phyloP scores from a whole-genome alignment of 2,113 vertebrate species.

The Dendrocopos noguchii region DNA sequence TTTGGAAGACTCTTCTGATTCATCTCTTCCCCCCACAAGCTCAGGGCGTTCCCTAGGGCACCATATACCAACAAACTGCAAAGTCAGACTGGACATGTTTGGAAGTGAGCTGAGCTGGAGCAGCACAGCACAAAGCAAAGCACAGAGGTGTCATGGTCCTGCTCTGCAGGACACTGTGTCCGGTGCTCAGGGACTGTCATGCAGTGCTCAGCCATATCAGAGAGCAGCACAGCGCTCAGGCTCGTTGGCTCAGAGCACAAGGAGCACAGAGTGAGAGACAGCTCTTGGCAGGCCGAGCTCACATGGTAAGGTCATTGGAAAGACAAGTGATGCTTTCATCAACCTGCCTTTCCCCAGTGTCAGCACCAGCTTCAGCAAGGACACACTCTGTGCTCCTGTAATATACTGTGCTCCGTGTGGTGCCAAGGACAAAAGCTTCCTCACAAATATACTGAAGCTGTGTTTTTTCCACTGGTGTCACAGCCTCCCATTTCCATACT shows the following conservation, averaged over 20 bases:
- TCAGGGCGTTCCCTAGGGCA: background rate
- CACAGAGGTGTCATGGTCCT: background rate
- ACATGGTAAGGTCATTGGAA: conserved; percentile 34
- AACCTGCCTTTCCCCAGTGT: background rate
- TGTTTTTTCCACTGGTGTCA: background rate
- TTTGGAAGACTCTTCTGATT: background rate
- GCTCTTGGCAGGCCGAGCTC: conserved; percentile 46
- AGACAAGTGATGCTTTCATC: conserved; percentile 47
- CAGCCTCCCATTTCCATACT: background rate
- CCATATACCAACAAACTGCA: background rate
- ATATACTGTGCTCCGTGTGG: fast-evolving
- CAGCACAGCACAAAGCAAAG: background rate
- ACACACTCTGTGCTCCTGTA: background rate
- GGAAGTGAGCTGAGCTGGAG: background rate
- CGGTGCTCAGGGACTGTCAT: background rate
- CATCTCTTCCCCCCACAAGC: background rate
- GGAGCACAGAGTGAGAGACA: background rate
- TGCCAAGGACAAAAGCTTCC: conserved; percentile 33
- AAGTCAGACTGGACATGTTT: background rate
- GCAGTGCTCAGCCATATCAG: fast-evolving
- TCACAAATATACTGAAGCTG: background rate
- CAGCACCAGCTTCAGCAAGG: conserved; percentile 2
- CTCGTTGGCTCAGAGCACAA: background rate
- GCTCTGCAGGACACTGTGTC: background rate
- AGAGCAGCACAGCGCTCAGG: background rate